These are phyloP conservation scores for Lasiurus borealis DNA, from an alignment of 2,113 vertebrate species.

Conservation along the genomic window DNA sequence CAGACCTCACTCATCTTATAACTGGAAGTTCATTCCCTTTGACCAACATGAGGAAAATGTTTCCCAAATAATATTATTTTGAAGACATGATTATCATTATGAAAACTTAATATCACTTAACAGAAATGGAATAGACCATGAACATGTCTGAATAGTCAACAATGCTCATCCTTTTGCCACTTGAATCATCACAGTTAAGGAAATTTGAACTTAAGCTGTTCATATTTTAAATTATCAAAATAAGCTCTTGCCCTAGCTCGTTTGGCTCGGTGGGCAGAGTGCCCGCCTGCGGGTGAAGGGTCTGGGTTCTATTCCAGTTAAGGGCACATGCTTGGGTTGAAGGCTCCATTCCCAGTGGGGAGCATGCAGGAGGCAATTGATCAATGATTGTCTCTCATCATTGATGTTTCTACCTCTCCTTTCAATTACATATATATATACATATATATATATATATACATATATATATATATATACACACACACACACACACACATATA, in stretches of 20 bases:
- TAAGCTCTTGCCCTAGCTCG: background rate
- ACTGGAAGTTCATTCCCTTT: background rate
- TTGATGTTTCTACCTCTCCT: too few species aligned
- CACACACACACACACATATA: too few species aligned
- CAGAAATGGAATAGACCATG: background rate
- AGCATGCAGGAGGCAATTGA: too few species aligned
- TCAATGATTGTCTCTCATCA: too few species aligned
- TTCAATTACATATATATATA: too few species aligned
- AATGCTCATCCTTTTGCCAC: background rate
- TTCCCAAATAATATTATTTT: background rate
- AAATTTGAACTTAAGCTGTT: background rate
- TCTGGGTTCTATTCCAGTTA: too few species aligned
- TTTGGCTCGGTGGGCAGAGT: too few species aligned
- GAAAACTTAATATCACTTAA: background rate
- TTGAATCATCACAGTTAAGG: constrained; percentile 6
- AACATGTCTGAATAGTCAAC: background rate
- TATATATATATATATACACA: too few species aligned
- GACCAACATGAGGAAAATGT: background rate
- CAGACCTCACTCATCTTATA: background rate
- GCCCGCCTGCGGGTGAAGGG: too few species aligned
- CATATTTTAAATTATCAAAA: constrained; percentile 25
- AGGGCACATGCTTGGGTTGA: too few species aligned
- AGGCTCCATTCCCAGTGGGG: too few species aligned
- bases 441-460: too few species aligned
- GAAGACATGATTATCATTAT: background rate